These are phyloP conservation scores for Glyptemys insculpta DNA, from an alignment of 2,797 vertebrate species.

Conservation along the genomic window DNA sequence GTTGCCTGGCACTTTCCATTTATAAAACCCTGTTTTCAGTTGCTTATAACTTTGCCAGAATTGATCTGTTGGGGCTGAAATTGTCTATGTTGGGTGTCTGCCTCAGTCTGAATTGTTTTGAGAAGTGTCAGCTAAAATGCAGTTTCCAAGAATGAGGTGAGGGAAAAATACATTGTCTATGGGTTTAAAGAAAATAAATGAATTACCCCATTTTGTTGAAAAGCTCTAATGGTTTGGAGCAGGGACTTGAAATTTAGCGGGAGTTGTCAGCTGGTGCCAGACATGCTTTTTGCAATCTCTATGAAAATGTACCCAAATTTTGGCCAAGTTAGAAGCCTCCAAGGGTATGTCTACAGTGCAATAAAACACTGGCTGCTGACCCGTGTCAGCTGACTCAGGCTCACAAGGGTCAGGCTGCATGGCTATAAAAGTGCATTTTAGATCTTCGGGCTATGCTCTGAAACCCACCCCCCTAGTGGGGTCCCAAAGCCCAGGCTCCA, in stretches of 20 bases:
- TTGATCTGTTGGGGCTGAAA: background rate
- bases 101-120: background rate
- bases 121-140: background rate
- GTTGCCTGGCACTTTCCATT: background rate
- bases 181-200: background rate
- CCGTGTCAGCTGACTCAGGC: background rate
- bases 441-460: background rate
- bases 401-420: too few relatives aligned
- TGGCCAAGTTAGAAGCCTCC: background rate
- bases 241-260: accelerated
- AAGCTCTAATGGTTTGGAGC: accelerated
- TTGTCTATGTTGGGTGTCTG: slow-evolving; percentile 11
- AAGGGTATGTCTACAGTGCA: background rate
- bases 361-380: background rate
- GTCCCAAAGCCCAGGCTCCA: background rate
- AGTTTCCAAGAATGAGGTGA: background rate
- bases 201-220: background rate
- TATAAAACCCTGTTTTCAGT: background rate
- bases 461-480: background rate
- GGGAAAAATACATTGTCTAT: background rate
- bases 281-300: background rate
- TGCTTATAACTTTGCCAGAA: background rate
- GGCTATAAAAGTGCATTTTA: background rate
- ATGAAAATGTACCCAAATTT: background rate
- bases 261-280: background rate